Conservation (phyloP, 1,140 invertebrate genomes). For the Helicoverpa armigera region DNA sequence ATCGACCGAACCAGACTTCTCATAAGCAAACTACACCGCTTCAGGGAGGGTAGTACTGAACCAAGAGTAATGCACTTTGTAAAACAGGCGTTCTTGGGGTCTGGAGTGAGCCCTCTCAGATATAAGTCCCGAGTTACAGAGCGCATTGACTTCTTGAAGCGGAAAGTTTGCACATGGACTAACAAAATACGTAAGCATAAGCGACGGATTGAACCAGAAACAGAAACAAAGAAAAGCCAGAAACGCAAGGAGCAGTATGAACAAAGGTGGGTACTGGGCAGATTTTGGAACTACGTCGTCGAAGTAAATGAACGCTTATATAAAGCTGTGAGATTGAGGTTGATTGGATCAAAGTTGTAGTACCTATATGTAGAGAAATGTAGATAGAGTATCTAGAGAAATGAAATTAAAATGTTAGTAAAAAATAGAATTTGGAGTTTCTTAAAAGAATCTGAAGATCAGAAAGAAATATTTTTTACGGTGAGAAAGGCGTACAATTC, state of each 20-base stretch:
- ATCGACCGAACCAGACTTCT: background rate
- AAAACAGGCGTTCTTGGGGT: background rate
- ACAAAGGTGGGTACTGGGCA: background rate
- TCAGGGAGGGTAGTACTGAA: background rate
- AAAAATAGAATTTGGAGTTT: no score
- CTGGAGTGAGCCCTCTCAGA: background rate
- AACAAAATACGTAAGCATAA: background rate
- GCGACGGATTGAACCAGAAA: background rate
- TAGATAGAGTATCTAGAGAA: no score
- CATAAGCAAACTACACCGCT: background rate
- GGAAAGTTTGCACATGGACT: conserved; percentile 5
- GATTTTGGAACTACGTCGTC: no score
- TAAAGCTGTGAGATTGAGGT: no score
- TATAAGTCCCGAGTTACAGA: background rate
- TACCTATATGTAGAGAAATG: no score
- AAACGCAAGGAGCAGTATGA: background rate
- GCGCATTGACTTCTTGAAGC: conserved; percentile 26
- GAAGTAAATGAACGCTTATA: no score
- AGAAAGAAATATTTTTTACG: no score
- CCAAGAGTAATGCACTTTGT: conserved; percentile 13
- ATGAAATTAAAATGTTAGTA: no score
- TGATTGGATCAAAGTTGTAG: no score
- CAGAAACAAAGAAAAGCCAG: background rate
- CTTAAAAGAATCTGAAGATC: no score
- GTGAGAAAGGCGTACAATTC: no score